Base-by-base conservation (phyloP, 1,140 invertebrate genomes). In the Chionoecetes opilio region DNA sequence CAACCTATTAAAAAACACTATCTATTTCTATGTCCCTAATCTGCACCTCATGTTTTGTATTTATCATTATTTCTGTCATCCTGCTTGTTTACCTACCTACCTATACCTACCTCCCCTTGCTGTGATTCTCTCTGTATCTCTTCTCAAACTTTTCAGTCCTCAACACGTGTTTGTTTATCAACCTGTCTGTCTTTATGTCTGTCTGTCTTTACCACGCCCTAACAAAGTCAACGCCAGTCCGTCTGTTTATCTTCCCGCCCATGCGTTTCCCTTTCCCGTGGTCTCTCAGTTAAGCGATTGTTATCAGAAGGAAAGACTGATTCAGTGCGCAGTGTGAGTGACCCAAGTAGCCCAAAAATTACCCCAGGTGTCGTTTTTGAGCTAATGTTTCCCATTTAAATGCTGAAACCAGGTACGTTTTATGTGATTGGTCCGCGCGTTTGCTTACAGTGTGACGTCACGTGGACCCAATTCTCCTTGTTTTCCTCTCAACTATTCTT, bases 401-500 rank as follows among this genome's bases (percentile, higher is more conserved):
- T 75, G n/a, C n/a, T 2, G 21, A 6, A 26, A 75, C 21, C 21
- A 26, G n/a, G 63, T 75, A 5, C 21, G 63, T 75, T 75, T 75
- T 75, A 17, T 21, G 21, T 75, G 63, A 75, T 75, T 75, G 63
- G 63, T 75, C 63, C 21, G 26, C 63, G 0, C 21, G n/a, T 75
- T 75, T 75, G 63, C n/a, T 75, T 75, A 75, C 85, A 87, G 1
- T 87, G 85, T 87, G 85, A 37, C 85, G 32, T 87, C 85, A 87
- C 32, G 8, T 26, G 32, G 21, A 85, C 2, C 14, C 82, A n/a
- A n/a, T n/a, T n/a, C n/a, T n/a, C 26, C 29, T 11, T 38, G 0
- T 9, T 29, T 37, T 29, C 85, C 32, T 31, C 32, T 38, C 85
- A 8, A 5, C 9, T 26, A 8, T 26, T 31, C 82, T 85, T 29